Percentiles rank a stretch among this genome's conserved stretches.
phyloP scores from a whole-genome alignment of 2,113 vertebrate genomes.

The Terrapene triunguis region DNA sequence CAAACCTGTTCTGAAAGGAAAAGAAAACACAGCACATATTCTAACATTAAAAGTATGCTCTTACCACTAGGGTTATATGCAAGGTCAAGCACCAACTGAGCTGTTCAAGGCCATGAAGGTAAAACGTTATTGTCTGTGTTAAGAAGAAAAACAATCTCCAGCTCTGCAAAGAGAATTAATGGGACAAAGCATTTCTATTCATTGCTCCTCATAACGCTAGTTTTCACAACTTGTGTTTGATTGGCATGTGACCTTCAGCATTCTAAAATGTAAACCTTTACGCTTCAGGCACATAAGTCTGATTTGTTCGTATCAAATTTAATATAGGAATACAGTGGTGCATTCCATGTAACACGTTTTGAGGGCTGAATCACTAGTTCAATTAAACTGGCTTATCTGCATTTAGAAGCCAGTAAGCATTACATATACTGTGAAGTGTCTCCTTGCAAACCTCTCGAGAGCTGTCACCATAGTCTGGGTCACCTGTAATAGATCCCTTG shows the following conservation, averaged over 20 bases:
- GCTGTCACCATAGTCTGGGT: conserved; percentile 2
- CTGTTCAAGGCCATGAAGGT: background rate
- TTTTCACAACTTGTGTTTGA: background rate
- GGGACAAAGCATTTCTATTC: background rate
- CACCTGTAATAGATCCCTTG: conserved; percentile 40
- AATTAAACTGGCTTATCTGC: background rate
- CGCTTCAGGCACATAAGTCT: fast-evolving
- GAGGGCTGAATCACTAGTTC: fast-evolving
- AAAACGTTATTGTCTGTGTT: background rate
- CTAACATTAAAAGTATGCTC: background rate
- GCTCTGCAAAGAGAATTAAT: background rate
- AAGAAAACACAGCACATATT: background rate
- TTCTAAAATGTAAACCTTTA: background rate
- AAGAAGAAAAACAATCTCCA: background rate
- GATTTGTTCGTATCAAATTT: conserved; percentile 19
- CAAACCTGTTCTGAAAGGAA: background rate
- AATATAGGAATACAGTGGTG: background rate
- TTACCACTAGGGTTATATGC: background rate
- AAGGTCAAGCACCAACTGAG: background rate
- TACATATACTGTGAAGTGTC: background rate
- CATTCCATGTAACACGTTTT: conserved; percentile 32
- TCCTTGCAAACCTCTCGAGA: background rate
- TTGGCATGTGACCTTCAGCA: background rate
- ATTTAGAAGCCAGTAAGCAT: background rate
- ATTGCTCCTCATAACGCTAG: background rate